Evolutionary conservation across 2,888 invertebrate species (phyloP), one percentile per base, ranked within the genome.

Genomic region (Hedychridium roseum): DNA sequence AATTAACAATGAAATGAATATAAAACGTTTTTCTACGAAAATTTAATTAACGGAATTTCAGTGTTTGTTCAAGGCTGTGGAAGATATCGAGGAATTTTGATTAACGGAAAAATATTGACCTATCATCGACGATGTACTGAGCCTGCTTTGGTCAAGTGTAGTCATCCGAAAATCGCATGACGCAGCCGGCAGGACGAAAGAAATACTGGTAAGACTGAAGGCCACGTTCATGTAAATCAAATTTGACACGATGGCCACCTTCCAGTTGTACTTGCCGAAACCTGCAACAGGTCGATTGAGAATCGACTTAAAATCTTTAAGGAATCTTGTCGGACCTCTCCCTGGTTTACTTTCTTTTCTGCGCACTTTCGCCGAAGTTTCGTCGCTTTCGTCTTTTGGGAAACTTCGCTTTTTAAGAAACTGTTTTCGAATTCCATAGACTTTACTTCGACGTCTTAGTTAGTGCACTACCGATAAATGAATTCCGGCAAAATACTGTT

Each of bases 221-320:
- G 92, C 92, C 31, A 91, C 91, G 81, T 91, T 90, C 58, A 90
- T 82, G 74, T 91, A 91, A 56, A 92, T 91, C 71, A 91, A 82
- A 11, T 91, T 91, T 66, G 89, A 88, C 78, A 92, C 79, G 43
- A 88, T 82, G 74, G 91, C 79, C 60, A 92, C 81, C 62, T 86
- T 83, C 71, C 87, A 86, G 76, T 93, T 92, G 80, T 92, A 92
- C 74, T 86, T 87, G 45, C 92, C 92, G 80, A 90, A 91, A 58
- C 91, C 92, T 88, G 81, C 3, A 42, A n/a, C n/a, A n/a, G n/a
- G n/a, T n/a, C n/a, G n/a, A n/a, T n/a, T n/a, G n/a, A n/a, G n/a
- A n/a, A n/a, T n/a, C n/a, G n/a, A n/a, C n/a, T n/a, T n/a, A n/a
- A n/a, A n/a, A n/a, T n/a, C n/a, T n/a, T n/a, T n/a, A n/a, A n/a